Evolutionary conservation across 2,888 invertebrate genomes (phyloP).

Genomic region (Nasonia oneida): DNA sequence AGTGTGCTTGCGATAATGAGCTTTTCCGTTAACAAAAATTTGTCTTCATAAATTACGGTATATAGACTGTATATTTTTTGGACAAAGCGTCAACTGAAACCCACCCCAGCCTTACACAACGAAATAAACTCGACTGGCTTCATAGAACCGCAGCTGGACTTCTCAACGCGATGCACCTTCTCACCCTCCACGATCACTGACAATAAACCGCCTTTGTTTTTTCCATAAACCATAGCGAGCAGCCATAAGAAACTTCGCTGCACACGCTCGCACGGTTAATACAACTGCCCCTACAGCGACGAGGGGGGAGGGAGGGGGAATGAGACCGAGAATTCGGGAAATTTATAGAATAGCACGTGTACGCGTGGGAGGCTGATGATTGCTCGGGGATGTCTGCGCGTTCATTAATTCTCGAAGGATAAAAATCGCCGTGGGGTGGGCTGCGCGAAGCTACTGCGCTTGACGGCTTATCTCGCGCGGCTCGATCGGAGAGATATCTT

Average conservation of each 20-base stretch:
- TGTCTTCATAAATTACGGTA: too few species aligned
- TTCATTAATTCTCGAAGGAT: not conserved
- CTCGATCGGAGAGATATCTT: not conserved
- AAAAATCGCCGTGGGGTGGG: not conserved
- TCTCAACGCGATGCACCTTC: too few species aligned
- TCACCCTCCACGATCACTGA: not conserved
- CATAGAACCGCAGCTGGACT: too few species aligned
- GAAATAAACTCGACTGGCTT: too few species aligned
- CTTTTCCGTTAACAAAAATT: too few species aligned
- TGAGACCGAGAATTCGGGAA: not conserved
- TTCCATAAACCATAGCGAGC: not conserved
- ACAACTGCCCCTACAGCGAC: not conserved
- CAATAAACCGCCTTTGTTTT: not conserved
- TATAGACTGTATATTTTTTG: too few species aligned
- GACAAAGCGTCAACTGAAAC: too few species aligned
- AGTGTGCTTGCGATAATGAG: too few species aligned
- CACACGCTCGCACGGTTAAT: not conserved
- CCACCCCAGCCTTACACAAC: too few species aligned
- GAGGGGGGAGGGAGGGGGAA: not conserved
- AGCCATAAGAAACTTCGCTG: not conserved
- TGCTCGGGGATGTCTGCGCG: not conserved
- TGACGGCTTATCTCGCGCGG: not conserved
- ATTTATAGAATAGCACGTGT: not conserved
- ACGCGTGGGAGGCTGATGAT: not conserved
- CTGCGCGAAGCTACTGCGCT: not conserved